phyloP scores from a whole-genome alignment of 2,888 invertebrate genomes.

The Caenorhabditis panamensis region DNA sequence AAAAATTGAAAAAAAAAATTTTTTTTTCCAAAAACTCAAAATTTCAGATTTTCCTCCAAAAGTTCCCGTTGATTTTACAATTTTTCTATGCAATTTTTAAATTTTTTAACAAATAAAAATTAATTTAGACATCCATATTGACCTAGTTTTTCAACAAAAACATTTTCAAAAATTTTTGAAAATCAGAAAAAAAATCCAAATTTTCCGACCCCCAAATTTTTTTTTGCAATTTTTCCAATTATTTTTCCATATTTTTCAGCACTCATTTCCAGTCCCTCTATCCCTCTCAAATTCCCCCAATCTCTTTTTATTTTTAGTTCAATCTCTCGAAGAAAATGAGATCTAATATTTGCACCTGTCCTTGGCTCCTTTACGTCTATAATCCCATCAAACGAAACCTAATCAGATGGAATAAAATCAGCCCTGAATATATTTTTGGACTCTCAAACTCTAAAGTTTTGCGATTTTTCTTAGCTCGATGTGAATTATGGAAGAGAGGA shows the following conservation, averaged over 20 bases:
- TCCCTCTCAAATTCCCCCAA: too few relatives aligned
- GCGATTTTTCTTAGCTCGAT: background rate
- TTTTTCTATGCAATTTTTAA: too few relatives aligned
- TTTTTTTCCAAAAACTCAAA: too few relatives aligned
- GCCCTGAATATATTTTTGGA: background rate
- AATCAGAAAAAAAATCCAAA: too few relatives aligned
- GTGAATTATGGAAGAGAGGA: constrained; percentile 8
- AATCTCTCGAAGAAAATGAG: background rate
- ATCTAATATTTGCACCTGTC: constrained; percentile 44
- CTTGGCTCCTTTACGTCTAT: constrained; percentile 6
- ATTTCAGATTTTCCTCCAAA: too few relatives aligned
- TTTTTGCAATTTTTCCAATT: background rate
- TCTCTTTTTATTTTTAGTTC: constrained; percentile 40
- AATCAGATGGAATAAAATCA: constrained; percentile 28
- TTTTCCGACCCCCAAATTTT: too few relatives aligned
- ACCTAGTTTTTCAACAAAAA: too few relatives aligned
- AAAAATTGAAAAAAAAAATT: too few relatives aligned
- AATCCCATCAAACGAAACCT: constrained; percentile 34
- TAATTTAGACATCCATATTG: too few relatives aligned
- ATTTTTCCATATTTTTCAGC: background rate
- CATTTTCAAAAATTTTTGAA: too few relatives aligned
- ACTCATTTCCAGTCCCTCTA: background rate
- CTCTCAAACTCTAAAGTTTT: background rate
- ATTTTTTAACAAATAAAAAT: too few relatives aligned
- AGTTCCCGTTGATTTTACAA: too few relatives aligned